Evolutionary conservation across 1,140 invertebrate genomes (phyloP).

Genomic region (Paralvinella palmiformis): DNA sequence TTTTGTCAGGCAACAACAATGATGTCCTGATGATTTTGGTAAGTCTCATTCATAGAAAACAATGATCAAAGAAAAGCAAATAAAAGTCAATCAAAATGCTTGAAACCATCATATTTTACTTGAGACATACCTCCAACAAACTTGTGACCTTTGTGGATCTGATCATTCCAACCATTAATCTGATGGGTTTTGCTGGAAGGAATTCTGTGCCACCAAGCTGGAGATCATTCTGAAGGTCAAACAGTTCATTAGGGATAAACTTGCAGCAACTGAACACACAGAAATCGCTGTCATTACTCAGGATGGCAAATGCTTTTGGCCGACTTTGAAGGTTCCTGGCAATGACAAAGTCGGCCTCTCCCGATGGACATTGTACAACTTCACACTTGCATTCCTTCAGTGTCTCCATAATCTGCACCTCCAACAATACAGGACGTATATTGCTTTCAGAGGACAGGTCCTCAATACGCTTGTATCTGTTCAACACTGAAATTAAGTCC

Average conservation of each 20-base stretch:
- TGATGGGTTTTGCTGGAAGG: slow-evolving; percentile 29
- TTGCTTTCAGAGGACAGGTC: slow-evolving; percentile 22
- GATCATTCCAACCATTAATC: slow-evolving; percentile 33
- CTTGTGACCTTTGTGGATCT: slow-evolving; percentile 27
- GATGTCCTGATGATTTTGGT: too few relatives aligned
- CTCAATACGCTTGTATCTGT: slow-evolving; percentile 21
- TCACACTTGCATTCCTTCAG: slow-evolving; percentile 35
- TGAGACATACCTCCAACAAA: slow-evolving; percentile 34
- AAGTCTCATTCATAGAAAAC: too few relatives aligned
- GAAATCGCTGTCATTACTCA: slow-evolving; percentile 47
- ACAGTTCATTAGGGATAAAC: slow-evolving; percentile 31
- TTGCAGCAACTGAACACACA: slow-evolving; percentile 36
- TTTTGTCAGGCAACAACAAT: too few relatives aligned
- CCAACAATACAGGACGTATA: slow-evolving; percentile 30
- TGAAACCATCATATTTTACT: too few relatives aligned
- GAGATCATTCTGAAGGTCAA: slow-evolving; percentile 36
- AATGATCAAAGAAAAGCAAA: too few relatives aligned
- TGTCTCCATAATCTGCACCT: slow-evolving; percentile 31
- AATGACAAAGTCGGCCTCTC: slow-evolving; percentile 39
- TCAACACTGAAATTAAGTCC: slow-evolving; percentile 31
- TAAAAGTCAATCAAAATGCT: too few relatives aligned
- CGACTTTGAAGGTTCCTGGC: slow-evolving; percentile 32
- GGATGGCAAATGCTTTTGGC: slow-evolving; percentile 34
- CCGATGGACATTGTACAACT: slow-evolving; percentile 28
- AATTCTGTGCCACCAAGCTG: slow-evolving; percentile 24